Evolutionary conservation across 2,113 vertebrate species (phyloP).

Genomic region (Elachura formosa): DNA sequence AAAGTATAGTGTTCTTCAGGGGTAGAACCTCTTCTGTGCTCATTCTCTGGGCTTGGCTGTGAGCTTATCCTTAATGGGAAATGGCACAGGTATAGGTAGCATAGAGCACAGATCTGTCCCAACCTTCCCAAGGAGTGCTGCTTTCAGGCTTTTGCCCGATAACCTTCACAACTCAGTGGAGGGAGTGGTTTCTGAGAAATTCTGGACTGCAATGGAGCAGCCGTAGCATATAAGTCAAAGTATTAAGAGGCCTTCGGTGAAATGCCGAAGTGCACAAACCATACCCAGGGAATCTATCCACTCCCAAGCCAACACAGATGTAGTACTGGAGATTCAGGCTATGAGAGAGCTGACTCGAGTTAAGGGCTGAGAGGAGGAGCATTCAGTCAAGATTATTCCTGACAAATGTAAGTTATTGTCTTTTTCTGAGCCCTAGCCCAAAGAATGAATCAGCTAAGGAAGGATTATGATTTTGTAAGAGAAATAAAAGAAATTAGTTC

Average conservation of each 20-base stretch:
- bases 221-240: background rate
- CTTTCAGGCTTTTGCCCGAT: background rate
- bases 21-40: no score
- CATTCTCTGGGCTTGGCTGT: accelerated
- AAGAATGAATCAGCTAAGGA: background rate
- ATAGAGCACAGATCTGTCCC: background rate
- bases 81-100: background rate
- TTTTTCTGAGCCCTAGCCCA: background rate
- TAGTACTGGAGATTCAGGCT: background rate
- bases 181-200: background rate
- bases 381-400: background rate
- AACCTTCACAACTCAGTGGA: background rate
- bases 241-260: background rate
- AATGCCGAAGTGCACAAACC: background rate
- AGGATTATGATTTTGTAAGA: background rate
- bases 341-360: background rate
- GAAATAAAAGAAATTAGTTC: background rate
- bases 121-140: background rate
- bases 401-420: background rate
- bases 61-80: background rate
- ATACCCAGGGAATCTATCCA: background rate
- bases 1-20: background rate
- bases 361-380: background rate
- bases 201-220: background rate
- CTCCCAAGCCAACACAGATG: background rate